These are phyloP conservation scores for Todiramphus saurophagus DNA, from an alignment of 2,113 vertebrate genomes.

Conservation along the genomic window DNA sequence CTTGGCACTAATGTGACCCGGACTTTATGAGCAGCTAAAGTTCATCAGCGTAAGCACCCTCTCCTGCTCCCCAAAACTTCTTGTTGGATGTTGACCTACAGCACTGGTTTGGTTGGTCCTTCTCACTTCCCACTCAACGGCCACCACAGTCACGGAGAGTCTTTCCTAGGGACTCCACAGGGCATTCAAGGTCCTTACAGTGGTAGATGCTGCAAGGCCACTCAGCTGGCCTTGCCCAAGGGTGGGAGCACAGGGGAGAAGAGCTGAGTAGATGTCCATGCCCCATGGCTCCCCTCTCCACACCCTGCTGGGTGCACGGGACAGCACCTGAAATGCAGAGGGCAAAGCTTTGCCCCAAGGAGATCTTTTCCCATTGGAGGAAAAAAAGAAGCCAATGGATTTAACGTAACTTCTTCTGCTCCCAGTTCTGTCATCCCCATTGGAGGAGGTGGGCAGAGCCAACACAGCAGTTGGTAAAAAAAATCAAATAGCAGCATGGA, in stretches of 20 bases:
- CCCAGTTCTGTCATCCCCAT: neutral
- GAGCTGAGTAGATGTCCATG: neutral
- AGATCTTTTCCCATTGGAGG: neutral
- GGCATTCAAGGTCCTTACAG: neutral
- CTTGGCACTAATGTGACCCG: constrained; percentile 46
- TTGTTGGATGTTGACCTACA: neutral
- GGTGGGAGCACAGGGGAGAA: neutral
- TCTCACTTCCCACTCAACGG: neutral
- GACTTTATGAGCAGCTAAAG: constrained; percentile 24
- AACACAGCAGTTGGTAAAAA: neutral
- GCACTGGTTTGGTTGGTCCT: neutral
- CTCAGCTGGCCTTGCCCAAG: neutral
- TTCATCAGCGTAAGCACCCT: neutral
- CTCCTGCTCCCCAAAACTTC: neutral
- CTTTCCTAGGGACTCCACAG: neutral
- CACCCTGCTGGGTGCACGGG: neutral
- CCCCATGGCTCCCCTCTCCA: neutral
- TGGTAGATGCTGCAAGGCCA: neutral
- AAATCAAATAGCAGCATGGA: constrained; percentile 32
- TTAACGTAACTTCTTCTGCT: neutral
- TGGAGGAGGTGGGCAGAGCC: neutral
- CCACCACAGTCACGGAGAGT: neutral
- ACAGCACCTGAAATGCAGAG: neutral
- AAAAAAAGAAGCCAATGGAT: neutral
- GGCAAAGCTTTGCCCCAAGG: neutral